These are phyloP conservation scores for Acanthoscelides obtectus DNA, from an alignment of 2,888 invertebrate species.

Conservation along the genomic window DNA sequence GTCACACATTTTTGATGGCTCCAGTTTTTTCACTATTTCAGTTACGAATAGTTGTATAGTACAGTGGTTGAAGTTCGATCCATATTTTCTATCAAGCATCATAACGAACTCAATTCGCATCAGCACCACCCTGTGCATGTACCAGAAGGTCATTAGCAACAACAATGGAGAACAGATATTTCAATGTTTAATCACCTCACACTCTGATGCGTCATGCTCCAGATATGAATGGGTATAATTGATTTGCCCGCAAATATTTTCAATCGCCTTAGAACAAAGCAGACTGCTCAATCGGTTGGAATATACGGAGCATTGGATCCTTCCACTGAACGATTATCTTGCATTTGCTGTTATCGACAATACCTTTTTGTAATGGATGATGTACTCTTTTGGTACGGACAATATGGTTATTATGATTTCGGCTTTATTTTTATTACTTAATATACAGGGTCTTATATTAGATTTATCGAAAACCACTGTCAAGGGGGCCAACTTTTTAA, in stretches of 20 bases:
- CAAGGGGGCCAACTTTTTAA: too few species aligned
- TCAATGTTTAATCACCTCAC: background rate
- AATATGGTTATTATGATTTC: too few species aligned
- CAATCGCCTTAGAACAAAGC: background rate
- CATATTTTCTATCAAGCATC: background rate
- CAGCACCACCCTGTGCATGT: background rate
- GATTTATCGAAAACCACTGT: too few species aligned
- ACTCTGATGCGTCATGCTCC: background rate
- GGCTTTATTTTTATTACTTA: too few species aligned
- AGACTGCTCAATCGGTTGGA: background rate
- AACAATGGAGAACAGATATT: background rate
- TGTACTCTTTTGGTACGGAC: too few species aligned
- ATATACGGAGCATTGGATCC: background rate
- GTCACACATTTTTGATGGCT: too few species aligned
- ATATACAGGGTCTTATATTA: too few species aligned
- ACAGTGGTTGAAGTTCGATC: too few species aligned
- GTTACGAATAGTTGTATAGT: too few species aligned
- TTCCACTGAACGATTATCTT: background rate
- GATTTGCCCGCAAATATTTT: background rate
- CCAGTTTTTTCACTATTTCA: too few species aligned
- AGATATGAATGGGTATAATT: background rate
- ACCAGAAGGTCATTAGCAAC: background rate
- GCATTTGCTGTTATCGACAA: background rate
- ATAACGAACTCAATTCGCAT: background rate
- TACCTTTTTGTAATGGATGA: background rate